Conservation (phyloP, 2,797 vertebrate genomes). For the Delichon dasypus region DNA sequence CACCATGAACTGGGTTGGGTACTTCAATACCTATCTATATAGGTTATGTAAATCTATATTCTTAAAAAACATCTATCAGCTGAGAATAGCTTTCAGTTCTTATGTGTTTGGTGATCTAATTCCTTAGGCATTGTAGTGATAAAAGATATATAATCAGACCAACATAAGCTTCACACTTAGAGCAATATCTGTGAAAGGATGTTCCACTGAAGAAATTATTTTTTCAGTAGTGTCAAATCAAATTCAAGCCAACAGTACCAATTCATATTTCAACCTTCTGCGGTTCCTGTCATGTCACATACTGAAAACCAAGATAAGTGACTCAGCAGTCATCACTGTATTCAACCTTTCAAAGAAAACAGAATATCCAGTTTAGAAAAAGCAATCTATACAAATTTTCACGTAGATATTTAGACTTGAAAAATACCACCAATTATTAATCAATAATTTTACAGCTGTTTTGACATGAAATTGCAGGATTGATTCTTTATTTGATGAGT, state of each 20-base stretch:
- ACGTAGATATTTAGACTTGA: background rate
- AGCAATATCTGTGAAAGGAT: background rate
- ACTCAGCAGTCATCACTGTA: background rate
- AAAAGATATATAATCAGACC: background rate
- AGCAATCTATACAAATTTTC: background rate
- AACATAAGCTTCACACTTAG: background rate
- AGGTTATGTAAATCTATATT: background rate
- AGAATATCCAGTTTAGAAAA: background rate
- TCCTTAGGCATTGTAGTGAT: background rate
- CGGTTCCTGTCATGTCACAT: background rate
- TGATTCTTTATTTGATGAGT: background rate
- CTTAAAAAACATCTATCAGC: background rate
- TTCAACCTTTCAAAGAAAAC: background rate
- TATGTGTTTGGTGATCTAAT: background rate
- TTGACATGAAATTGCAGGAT: background rate
- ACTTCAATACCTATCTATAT: background rate
- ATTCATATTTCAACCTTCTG: background rate
- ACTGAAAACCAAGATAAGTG: background rate
- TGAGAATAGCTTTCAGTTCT: background rate
- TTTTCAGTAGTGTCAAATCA: background rate
- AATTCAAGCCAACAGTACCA: background rate
- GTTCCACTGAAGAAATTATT: background rate
- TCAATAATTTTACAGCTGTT: background rate
- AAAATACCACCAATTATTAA: background rate
- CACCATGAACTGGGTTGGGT: background rate